Base-by-base conservation (phyloP, 2,888 invertebrate genomes). In the Syritta pipiens region DNA sequence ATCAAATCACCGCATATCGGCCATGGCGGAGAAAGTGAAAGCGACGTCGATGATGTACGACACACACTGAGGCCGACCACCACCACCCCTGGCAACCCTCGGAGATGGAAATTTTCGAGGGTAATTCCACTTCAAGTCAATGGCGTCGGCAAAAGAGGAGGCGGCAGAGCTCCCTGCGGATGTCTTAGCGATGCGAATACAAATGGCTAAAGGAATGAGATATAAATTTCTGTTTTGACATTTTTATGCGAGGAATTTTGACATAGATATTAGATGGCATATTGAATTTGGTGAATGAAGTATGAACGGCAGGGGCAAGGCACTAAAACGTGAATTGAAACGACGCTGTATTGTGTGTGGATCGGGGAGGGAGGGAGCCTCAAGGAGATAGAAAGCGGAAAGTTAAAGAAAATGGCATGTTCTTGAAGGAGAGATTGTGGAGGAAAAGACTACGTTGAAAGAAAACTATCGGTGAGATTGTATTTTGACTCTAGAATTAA, bases 181-280 rank as follows among this genome's bases (percentile, higher is more conserved):
- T 76, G 30, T 51, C 62, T 40, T 37, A 57, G 44, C 51, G 51
- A 53, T 63, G 53, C 57, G 63, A 59, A 57, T 71, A 71, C 46
- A 76, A 71, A 77, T 77, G 51, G 57, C 63, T 48, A 14, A 53
- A 65, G 22, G 53, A 77, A 77, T 71, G 63, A 32, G 51, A 53
- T 77, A 59, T 76, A 76, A 76, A 76, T 76, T 76, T 63, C 26
- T 76, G 76, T 76, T 76, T 76, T 71, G 76, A 76, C 76, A 76
- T 76, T 76, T 76, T 76, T 76, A 76, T 76, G 63, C 24, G 62
- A 51, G 51, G 35, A 76, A 76, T 76, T 76, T 76, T 76, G 76
- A 76, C 76, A 76, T 76, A 63, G 44, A 51, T 63, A 76, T 59
- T 69, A 71, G 71, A 69, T 71, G 62, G 71, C 76, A 76, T 63